Base-by-base conservation (phyloP, 1,140 invertebrate species). In the Nebria ingens region DNA sequence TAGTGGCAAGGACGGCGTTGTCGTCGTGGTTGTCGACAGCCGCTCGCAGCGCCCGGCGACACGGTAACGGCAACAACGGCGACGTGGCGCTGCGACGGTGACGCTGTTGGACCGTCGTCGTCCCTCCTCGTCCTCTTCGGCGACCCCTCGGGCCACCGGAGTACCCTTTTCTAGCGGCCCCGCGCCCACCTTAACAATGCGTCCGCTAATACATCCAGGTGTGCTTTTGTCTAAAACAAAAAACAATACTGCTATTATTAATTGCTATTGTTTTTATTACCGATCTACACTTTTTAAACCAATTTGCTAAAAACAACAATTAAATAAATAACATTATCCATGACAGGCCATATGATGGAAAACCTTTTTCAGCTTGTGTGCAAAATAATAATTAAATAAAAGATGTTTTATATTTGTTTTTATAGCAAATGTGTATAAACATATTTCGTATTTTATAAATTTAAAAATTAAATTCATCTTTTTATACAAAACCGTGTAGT, bases 141-240 rank as follows among this genome's bases (percentile, higher is more conserved):
- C 20, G 42, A 19, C n/a, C n/a, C n/a, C 6, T 34, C 6, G 25
- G 25, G 25, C 25, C 25, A 34, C 25, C 25, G 25, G 25, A 34
- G 25, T n/a, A 6, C 25, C 25, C 25, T 6, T 51, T 34, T 34
- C 80, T 89, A 90, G 76, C 89, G 88, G 66, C 90, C 91, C 74
- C 90, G 80, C 64, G 90, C 91, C 91, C 91, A 93, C 70, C 91
- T 83, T 60, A 95, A 76, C 62, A 94, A 79, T 65, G 91, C 91
- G 73, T 95, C 91, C 45, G 91, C 91, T 68, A 95, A 73, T 59
- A 95, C 89, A 76, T 94, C 91, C 73, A 95, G 77, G 73, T 95
- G 91, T 62, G 91, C 89, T 73, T 94, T 94, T 65, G 90, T 94
- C 91, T 95, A 84, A 61, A 87, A 84, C 64, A 63, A 64, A 60